A percentile compares a stretch with the other conserved stretches of the same genome.
Conservation (phyloP, 2,797 vertebrate genomes). For the Anniella stebbinsi region DNA sequence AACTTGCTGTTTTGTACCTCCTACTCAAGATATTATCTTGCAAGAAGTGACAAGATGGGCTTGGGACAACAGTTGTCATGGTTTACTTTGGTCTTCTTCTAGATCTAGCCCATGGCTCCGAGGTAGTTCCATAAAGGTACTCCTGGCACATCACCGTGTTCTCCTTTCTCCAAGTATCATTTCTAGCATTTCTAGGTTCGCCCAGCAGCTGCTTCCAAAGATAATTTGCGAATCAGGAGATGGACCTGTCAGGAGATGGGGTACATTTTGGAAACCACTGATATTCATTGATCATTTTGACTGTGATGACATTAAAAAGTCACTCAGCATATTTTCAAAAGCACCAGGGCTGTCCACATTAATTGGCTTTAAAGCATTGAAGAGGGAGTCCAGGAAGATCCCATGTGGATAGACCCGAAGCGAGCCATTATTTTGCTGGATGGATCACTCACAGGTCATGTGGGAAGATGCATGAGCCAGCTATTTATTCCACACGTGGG, state of each 20-base stretch:
- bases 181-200: neutral
- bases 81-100: no score
- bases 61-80: no score
- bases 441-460: slow-evolving; percentile 45
- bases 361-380: neutral
- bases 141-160: no score
- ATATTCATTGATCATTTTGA: neutral
- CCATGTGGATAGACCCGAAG: neutral
- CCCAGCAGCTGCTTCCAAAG: neutral
- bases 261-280: neutral
- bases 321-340: neutral
- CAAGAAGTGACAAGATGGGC: no score
- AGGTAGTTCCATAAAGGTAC: no score
- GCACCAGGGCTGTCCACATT: neutral
- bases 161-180: neutral
- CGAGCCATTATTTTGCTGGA: slow-evolving; percentile 30
- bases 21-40: no score
- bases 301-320: neutral
- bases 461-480: slow-evolving; percentile 22
- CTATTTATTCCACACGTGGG: neutral
- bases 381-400: neutral
- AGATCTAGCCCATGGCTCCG: no score
- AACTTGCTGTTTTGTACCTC: no score
- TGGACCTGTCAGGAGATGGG: neutral
- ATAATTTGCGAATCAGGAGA: neutral